Conservation (phyloP, 2,113 vertebrate genomes). For the Desmodus rotundus region DNA sequence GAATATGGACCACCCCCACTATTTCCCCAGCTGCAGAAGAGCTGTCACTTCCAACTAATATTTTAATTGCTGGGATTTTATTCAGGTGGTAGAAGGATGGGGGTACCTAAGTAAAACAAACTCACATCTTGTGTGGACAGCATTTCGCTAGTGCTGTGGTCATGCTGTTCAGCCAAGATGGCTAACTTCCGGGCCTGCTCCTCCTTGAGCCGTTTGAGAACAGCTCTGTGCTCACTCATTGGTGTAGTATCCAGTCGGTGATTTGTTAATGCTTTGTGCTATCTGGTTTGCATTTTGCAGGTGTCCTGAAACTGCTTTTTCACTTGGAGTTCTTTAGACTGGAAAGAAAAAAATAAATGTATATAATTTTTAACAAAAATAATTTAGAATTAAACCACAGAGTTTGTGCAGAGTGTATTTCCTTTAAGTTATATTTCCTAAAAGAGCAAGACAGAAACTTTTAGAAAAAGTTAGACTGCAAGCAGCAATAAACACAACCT, state of each 20-base stretch:
- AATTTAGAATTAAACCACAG: neutral
- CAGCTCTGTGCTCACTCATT: constrained; percentile 98
- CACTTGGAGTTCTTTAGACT: constrained; percentile 99
- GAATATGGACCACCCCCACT: neutral
- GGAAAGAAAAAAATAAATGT: constrained; percentile 8
- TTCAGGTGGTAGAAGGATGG: neutral
- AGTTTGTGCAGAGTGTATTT: neutral
- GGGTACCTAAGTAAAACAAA: constrained; percentile 63
- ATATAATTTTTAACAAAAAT: neutral
- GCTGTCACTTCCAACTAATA: neutral
- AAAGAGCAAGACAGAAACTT: neutral
- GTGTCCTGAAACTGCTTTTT: constrained; percentile 99
- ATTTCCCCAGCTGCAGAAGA: neutral
- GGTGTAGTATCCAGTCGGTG: constrained; percentile 97
- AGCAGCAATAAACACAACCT: neutral
- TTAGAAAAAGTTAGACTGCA: neutral
- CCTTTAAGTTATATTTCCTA: neutral
- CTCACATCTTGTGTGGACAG: constrained; percentile 98
- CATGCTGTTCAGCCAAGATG: constrained; percentile 98
- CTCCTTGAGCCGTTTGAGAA: constrained; percentile 96
- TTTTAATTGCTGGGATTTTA: constrained; percentile 37
- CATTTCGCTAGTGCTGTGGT: constrained; percentile 99
- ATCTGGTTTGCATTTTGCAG: constrained; percentile 98
- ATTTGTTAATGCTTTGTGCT: constrained; percentile 98
- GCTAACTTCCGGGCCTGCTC: constrained; percentile 98